phyloP scores from a whole-genome alignment of 2,888 invertebrate species.

The Phytoseiulus persimilis region DNA sequence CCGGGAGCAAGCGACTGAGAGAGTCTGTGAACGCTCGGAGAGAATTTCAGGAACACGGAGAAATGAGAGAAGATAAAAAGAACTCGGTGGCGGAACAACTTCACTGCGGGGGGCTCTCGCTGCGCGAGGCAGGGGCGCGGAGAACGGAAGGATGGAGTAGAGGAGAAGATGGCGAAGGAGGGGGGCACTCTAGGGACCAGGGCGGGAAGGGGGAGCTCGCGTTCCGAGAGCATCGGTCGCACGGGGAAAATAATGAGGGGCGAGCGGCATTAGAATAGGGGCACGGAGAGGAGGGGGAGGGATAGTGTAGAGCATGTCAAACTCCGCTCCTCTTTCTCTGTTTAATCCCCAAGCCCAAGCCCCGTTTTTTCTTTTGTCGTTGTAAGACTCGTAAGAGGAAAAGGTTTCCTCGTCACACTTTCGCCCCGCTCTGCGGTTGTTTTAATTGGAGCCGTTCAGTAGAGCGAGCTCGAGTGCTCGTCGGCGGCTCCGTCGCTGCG shows the following conservation, averaged over 20 bases:
- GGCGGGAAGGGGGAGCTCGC: neutral
- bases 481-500: neutral
- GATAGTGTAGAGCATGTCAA: neutral
- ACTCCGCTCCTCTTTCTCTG: neutral
- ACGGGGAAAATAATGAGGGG: neutral
- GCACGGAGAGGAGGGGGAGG: neutral
- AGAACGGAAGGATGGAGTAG: neutral
- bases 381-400: neutral
- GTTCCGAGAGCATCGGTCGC: neutral
- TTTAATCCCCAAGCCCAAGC: neutral
- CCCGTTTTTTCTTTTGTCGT: neutral
- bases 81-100: neutral
- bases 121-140: neutral
- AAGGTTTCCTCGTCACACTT: neutral
- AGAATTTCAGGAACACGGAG: neutral
- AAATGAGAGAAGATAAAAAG: neutral
- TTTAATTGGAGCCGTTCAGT: neutral
- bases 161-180: neutral
- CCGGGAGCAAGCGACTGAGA: neutral
- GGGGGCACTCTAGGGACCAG: neutral
- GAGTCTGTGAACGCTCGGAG: neutral
- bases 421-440: neutral
- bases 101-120: neutral
- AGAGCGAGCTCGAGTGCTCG: neutral
- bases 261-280: neutral